Evolutionary conservation across 2,888 invertebrate genomes (phyloP), one percentile per base, ranked within the genome.

Genomic region (Ctena decussata): DNA sequence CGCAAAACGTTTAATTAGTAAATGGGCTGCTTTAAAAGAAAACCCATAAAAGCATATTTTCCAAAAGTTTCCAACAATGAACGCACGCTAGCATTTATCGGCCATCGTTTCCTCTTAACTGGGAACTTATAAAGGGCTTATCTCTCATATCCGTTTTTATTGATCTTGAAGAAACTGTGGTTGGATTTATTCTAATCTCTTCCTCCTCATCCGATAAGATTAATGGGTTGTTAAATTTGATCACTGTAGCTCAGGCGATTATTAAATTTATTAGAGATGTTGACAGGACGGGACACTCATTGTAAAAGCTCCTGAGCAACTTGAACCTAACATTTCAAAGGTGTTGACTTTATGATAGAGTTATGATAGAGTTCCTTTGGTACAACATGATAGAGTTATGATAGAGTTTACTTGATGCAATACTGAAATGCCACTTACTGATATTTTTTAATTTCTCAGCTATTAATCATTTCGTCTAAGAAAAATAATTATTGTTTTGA

Each of bases 61-160:
- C 27, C 1, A 21, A 65, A 1, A 2, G 21, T 3, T 65, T 18
- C 15, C 21, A 65, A 65, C 35, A 65, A 65, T 65, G 18, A 27
- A 2, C 65, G 30, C 65, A 65, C 65, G 65, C 32, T 8, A 65
- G 11, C 27, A 35, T 35, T 35, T 65, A 30, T 65, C 65, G 8
- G 24, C 35, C 8, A 30, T 35, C 35, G 65, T 35, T 65, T 65
- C 65, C 65, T 65, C 65, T 65, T 65, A 65, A 35, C 65, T 35
- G 12, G 12, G 35, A 65, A 65, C 65, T 65, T 65, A 65, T 35
- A 65, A 65, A 65, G 18, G 35, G 65, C 65, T 65, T 65, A 65
- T 65, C 65, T 35, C 11, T 35, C 32, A 65, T 65, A 65, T 65
- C 65, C 65, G 35, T 65, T 65, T 65, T 30, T 18, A 35, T 65